A percentile compares a stretch with the other conserved stretches of the same genome.
phyloP scores from a whole-genome alignment of 2,888 invertebrate species.

The Reticulitermes lucifugus region DNA sequence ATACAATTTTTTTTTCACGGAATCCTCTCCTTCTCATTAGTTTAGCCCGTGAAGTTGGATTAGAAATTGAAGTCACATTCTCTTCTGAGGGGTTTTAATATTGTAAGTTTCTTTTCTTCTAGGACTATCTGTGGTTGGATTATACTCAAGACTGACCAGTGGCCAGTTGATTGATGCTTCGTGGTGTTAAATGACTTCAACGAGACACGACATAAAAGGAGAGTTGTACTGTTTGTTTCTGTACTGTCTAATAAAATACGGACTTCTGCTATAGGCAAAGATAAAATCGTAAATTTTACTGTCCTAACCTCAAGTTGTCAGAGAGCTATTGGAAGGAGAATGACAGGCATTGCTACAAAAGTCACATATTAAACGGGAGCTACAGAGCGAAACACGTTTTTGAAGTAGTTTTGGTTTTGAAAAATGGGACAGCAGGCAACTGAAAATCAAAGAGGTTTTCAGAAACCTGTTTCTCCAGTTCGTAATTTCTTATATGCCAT shows the following conservation, averaged over 20 bases:
- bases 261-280: background rate
- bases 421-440: conserved; percentile 10
- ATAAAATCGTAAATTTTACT: background rate
- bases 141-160: background rate
- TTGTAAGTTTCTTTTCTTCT: background rate
- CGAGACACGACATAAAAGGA: background rate
- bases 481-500: background rate
- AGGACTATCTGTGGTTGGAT: background rate
- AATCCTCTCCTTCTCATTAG: too few relatives aligned
- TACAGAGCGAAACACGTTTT: background rate
- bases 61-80: too few relatives aligned
- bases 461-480: conserved; percentile 15
- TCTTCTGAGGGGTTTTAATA: too few relatives aligned
- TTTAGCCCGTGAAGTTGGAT: too few relatives aligned
- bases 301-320: background rate
- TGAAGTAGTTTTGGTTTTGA: conserved; percentile 15
- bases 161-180: background rate
- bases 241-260: background rate
- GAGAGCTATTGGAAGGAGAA: background rate
- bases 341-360: background rate
- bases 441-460: conserved; percentile 29
- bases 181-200: background rate
- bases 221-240: background rate
- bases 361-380: background rate
- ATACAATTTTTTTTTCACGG: too few relatives aligned